Percentiles rank a stretch among this genome's conserved stretches.
Conservation (phyloP, 2,797 vertebrate species). For the Sciurus vulgaris region DNA sequence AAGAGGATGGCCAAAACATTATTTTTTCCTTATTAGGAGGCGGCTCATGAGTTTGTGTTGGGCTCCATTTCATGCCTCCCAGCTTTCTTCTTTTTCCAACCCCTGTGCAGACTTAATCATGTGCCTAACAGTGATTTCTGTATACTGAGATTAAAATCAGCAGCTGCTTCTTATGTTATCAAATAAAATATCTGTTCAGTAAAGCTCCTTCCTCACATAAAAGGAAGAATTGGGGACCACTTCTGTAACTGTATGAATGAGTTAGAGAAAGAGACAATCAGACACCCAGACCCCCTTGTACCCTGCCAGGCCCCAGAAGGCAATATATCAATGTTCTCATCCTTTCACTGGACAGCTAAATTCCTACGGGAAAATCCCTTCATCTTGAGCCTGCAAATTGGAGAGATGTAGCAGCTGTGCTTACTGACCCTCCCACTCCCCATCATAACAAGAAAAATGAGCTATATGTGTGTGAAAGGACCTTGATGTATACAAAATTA, state of each 20-base stretch:
- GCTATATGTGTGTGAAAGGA: neutral
- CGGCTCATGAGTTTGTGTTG: slow-evolving; percentile 41
- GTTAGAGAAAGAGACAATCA: neutral
- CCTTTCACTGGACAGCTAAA: neutral
- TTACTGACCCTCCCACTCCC: neutral
- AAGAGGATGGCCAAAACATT: slow-evolving; percentile 70
- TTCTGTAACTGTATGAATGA: neutral
- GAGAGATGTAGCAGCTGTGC: neutral
- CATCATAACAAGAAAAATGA: neutral
- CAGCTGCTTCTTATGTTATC: slow-evolving; percentile 37
- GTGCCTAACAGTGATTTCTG: slow-evolving; percentile 11
- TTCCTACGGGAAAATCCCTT: neutral
- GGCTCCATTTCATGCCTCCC: slow-evolving; percentile 66
- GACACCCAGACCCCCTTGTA: neutral
- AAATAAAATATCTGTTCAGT: slow-evolving; percentile 39
- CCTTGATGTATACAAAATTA: neutral
- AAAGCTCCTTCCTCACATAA: neutral
- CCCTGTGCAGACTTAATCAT: neutral
- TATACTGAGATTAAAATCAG: neutral
- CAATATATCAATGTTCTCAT: neutral
- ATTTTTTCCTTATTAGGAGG: slow-evolving; percentile 78
- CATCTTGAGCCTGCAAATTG: neutral
- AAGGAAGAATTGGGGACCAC: neutral
- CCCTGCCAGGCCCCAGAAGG: neutral
- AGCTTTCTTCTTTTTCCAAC: slow-evolving; percentile 10